Evolutionary conservation across 2,113 vertebrate species (phyloP).

Genomic region (Sebastes fasciatus): DNA sequence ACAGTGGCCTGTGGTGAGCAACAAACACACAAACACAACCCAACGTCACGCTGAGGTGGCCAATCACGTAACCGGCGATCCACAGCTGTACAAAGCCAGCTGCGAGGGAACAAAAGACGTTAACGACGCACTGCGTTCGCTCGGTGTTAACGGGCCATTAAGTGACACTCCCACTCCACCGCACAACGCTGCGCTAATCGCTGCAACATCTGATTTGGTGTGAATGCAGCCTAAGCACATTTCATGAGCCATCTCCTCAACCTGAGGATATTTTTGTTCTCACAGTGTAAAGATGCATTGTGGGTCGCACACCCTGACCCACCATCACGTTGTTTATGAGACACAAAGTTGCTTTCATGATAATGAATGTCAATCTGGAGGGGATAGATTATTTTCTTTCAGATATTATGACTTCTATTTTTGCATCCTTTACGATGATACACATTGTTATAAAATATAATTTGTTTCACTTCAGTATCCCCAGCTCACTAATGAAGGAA

Average conservation of each 20-base stretch:
- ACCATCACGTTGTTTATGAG: slow-evolving; percentile 46
- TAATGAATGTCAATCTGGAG: slow-evolving; percentile 51
- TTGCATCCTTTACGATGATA: slow-evolving; percentile 6
- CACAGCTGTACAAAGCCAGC: too few relatives aligned
- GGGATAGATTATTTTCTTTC: slow-evolving; percentile 2
- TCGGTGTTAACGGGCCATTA: neutral
- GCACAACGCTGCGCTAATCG: neutral
- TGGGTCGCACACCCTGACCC: slow-evolving; percentile 15
- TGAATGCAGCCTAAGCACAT: neutral
- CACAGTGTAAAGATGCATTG: slow-evolving; percentile 20
- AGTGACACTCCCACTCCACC: neutral
- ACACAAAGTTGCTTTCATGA: slow-evolving; percentile 20
- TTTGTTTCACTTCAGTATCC: neutral
- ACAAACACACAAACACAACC: neutral
- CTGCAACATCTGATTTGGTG: too few relatives aligned
- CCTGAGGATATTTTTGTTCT: slow-evolving; percentile 42
- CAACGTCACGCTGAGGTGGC: too few relatives aligned
- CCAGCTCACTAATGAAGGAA: neutral
- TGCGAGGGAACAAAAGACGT: too few relatives aligned
- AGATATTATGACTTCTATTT: slow-evolving; percentile 47
- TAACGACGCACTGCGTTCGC: too few relatives aligned
- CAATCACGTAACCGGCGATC: too few relatives aligned
- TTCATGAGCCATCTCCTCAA: slow-evolving; percentile 48
- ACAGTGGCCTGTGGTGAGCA: too few relatives aligned
- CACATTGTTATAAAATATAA: neutral